phyloP scores from a whole-genome alignment of 2,797 vertebrate species.

The Petrocephalus schoutedeni region DNA sequence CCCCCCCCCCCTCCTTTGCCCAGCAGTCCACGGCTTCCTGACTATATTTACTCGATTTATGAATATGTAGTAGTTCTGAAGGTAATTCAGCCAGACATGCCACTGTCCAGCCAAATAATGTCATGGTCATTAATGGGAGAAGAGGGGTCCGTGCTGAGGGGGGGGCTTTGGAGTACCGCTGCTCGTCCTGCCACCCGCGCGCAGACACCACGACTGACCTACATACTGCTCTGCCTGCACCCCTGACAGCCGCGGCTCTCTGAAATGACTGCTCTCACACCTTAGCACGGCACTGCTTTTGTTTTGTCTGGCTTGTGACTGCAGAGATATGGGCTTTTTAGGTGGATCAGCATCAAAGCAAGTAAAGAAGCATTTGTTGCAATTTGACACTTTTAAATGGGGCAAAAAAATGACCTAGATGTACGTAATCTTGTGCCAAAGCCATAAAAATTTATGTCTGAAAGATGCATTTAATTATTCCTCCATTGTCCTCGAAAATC shows the following conservation, averaged over 20 bases:
- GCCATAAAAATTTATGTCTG: background rate
- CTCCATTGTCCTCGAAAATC: background rate
- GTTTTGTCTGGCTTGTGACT: constrained; percentile 5
- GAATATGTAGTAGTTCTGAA: constrained; percentile 81
- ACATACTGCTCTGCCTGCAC: constrained; percentile 35
- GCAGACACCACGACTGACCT: constrained; percentile 40
- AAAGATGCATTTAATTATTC: constrained; percentile 6
- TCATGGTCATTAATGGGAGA: constrained; percentile 63
- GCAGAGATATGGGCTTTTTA: background rate
- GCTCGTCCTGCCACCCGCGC: constrained; percentile 38
- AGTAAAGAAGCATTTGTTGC: constrained; percentile 3
- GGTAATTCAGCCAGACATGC: constrained; percentile 82
- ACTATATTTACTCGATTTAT: constrained; percentile 84
- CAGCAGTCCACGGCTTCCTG: constrained; percentile 63
- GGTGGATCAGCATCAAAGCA: background rate
- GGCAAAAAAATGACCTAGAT: constrained; percentile 10
- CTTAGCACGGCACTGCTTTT: constrained; percentile 11
- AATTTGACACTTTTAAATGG: constrained; percentile 13
- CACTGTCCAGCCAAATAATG: constrained; percentile 82
- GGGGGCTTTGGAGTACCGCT: constrained; percentile 42
- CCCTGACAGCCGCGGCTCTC: background rate
- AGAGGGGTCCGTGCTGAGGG: constrained; percentile 56
- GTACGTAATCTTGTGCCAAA: background rate
- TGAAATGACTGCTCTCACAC: constrained; percentile 19
- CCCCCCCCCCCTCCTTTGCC: constrained; percentile 54